A percentile compares a stretch with the other conserved stretches of the same genome.
Conservation (phyloP, 2,113 vertebrate genomes). For the Pedetes capensis region DNA sequence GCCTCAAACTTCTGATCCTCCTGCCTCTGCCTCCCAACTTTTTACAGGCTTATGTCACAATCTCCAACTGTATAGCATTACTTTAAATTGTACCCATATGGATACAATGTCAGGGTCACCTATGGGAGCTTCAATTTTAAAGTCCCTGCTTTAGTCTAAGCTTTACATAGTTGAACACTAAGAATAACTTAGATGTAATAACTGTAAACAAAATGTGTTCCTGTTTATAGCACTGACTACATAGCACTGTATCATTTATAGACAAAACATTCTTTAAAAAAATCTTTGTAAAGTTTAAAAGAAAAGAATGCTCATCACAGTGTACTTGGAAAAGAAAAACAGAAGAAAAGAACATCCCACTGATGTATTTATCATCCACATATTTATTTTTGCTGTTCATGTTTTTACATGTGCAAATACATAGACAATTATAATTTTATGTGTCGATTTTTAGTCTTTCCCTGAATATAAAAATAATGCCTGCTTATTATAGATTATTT, state of each 20-base stretch:
- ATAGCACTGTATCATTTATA: background rate
- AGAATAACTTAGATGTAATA: background rate
- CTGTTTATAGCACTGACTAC: background rate
- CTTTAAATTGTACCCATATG: background rate
- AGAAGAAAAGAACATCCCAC: background rate
- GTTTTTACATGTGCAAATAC: background rate
- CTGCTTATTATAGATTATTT: background rate
- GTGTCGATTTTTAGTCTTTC: background rate
- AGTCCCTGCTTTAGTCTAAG: background rate
- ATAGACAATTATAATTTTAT: background rate
- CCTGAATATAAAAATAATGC: background rate
- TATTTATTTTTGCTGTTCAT: background rate
- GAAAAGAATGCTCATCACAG: background rate
- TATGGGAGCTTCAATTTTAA: background rate
- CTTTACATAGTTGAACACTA: background rate
- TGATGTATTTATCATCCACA: background rate
- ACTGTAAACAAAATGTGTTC: constrained; percentile 10
- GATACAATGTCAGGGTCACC: background rate
- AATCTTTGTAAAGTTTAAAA: background rate
- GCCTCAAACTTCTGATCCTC: too few species aligned
- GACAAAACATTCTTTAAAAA: background rate
- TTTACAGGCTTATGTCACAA: too few species aligned
- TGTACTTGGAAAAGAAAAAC: background rate
- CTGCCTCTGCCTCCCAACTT: too few species aligned
- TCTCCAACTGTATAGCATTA: constrained; percentile 7